Evolutionary conservation across 2,888 invertebrate genomes (phyloP), one percentile per base, ranked within the genome.

Genomic region (Nemotelus pantherinus): DNA sequence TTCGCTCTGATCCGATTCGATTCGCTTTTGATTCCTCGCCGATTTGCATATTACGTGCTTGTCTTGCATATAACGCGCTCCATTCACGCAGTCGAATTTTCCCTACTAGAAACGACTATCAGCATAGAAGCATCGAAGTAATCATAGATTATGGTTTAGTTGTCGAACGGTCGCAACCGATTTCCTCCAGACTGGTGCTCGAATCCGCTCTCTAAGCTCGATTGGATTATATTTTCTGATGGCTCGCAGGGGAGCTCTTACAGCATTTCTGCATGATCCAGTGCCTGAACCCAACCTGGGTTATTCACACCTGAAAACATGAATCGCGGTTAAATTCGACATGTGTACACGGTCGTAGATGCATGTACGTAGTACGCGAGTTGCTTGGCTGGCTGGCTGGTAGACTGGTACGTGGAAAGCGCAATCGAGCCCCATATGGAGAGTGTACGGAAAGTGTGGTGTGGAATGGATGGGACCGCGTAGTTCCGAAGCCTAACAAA

Each of bases 261-360:
- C 70, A 50, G 70, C 53, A 53, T 2, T 7, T 60, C 3, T 60
- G 60, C 41, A 41, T 25, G 25, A 57, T 57, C n/a, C 57, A 57
- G n/a, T 25, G 3, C 2, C 10, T 57, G 57, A 25, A 25, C 63
- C 43, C 39, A 9, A 48, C 48, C 44, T 70, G 55, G 70, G 70
- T 70, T 70, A 70, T 70, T 70, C 70, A 70, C 70, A 70, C 70
- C 70, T 70, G 70, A 70, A 68, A 68, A 55, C 70, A 70, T 70
- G 53, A 70, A 70, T 70, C 70, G 70, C 70, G 53, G 70, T 53
- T 70, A 7, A 55, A 55, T 70, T 70, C 53, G 70, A 70, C 70
- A 70, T 70, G 70, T 70, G 70, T 70, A 25, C 55, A 53, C 47
- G n/a, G 50, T 67, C 43, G 45, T 63, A 63, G 41, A 39, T 63